phyloP scores from a whole-genome alignment of 2,888 invertebrate genomes.

The Drosophila leonis region DNA sequence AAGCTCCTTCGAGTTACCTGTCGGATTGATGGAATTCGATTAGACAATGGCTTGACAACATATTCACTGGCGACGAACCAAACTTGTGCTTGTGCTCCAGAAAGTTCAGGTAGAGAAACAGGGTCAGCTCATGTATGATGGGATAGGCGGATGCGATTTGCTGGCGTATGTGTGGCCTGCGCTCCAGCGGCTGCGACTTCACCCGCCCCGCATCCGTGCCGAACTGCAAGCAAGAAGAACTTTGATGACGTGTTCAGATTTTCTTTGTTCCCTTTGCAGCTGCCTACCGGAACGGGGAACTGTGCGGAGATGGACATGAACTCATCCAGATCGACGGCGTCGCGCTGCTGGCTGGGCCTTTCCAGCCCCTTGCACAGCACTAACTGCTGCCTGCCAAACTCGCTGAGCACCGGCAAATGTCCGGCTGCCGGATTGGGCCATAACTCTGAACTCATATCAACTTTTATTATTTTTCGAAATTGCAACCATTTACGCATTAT shows the following conservation, averaged over 20 bases:
- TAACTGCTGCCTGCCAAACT: conserved; percentile 66
- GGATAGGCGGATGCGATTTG: conserved; percentile 88
- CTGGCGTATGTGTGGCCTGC: conserved; percentile 69
- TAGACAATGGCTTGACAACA: background rate
- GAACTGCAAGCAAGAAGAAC: conserved; percentile 68
- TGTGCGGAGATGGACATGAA: conserved; percentile 67
- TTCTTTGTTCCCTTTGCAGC: too few species aligned
- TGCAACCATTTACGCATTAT: background rate
- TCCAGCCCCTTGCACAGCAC: conserved; percentile 50
- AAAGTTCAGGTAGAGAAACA: conserved; percentile 88
- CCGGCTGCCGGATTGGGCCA: background rate
- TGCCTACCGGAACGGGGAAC: conserved; percentile 71
- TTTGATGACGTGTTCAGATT: background rate
- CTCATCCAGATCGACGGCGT: conserved; percentile 58
- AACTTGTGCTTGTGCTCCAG: conserved; percentile 87
- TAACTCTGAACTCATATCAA: background rate
- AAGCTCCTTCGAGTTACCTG: conserved; percentile 83
- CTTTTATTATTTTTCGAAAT: too few species aligned
- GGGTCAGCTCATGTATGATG: conserved; percentile 88
- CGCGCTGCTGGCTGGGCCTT: conserved; percentile 54
- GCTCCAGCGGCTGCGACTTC: conserved; percentile 73
- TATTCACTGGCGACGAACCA: conserved; percentile 58
- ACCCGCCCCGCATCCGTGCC: conserved; percentile 81
- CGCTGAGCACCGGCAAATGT: conserved; percentile 1
- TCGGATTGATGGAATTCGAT: background rate